A percentile compares a stretch with the other conserved stretches of the same genome.
Evolutionary conservation across 2,888 invertebrate species (phyloP).

Genomic region (Drosophila nr. perissopoda): DNA sequence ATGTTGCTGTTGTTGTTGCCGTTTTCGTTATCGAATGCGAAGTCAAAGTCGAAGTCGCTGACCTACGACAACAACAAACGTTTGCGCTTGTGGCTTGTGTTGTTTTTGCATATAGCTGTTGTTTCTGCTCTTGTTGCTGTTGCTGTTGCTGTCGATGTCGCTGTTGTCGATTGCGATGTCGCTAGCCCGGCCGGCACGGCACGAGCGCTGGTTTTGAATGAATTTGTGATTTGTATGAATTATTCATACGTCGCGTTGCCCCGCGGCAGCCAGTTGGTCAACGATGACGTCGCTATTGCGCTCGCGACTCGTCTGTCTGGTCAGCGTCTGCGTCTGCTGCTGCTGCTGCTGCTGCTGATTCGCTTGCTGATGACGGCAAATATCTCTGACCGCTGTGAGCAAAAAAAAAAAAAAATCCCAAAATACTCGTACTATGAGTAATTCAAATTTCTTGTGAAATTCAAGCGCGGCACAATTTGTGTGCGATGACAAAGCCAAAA

Average conservation of each 20-base stretch:
- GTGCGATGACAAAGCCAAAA: slow-evolving; percentile 54
- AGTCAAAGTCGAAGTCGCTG: slow-evolving; percentile 52
- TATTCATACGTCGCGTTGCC: slow-evolving; percentile 71
- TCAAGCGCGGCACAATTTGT: slow-evolving; percentile 56
- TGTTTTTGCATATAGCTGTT: slow-evolving; percentile 1
- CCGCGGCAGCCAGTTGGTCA: slow-evolving; percentile 39
- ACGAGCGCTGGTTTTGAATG: slow-evolving; percentile 50
- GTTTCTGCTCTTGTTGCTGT: slow-evolving; percentile 1
- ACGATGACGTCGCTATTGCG: slow-evolving; percentile 47
- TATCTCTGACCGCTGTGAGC: background rate
- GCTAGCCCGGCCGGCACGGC: slow-evolving; percentile 20
- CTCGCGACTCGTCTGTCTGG: slow-evolving; percentile 51
- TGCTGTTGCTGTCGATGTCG: slow-evolving; percentile 2
- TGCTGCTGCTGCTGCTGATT: background rate
- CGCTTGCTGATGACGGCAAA: background rate
- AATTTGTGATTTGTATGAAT: slow-evolving; percentile 60
- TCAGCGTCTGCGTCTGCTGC: slow-evolving; percentile 34
- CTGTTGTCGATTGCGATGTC: background rate
- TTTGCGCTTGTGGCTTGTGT: slow-evolving; percentile 15
- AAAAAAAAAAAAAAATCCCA: slow-evolving; percentile 57
- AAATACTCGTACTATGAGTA: slow-evolving; percentile 69
- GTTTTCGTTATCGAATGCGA: slow-evolving; percentile 45
- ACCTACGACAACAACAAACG: slow-evolving; percentile 65
- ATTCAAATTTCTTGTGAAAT: slow-evolving; percentile 79
- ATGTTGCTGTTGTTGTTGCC: slow-evolving; percentile 11